Conservation (phyloP, 2,113 vertebrate species). For the Xiphias gladius region DNA sequence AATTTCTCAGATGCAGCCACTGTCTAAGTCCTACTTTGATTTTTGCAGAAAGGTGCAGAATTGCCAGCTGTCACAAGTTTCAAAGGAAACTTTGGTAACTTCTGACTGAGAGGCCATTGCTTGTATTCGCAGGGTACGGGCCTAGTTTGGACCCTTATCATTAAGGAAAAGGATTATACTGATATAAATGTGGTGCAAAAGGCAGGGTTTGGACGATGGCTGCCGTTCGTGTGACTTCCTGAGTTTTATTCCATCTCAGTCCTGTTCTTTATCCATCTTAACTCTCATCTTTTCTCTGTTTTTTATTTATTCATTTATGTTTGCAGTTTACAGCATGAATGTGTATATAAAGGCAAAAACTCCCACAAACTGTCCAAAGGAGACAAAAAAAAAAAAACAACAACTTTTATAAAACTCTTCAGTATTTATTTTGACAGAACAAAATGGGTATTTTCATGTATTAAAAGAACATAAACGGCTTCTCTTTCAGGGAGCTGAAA, state of each 20-base stretch:
- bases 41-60: background rate
- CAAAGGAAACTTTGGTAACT: background rate
- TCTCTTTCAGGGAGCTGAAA: constrained; percentile 79
- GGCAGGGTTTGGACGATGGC: constrained; percentile 16
- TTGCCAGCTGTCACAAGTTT: background rate
- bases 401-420: constrained; percentile 79
- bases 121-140: background rate
- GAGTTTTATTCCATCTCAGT: background rate
- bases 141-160: background rate
- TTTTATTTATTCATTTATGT: constrained; percentile 59
- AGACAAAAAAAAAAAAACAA: constrained; percentile 27
- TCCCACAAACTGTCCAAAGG: constrained; percentile 58
- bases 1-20: constrained; percentile 11
- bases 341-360: constrained; percentile 70
- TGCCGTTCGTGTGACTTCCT: background rate
- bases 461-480: constrained; percentile 64
- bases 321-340: constrained; percentile 72
- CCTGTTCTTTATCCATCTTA: constrained; percentile 25
- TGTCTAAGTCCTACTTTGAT: background rate
- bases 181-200: background rate
- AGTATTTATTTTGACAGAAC: constrained; percentile 84
- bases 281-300: background rate
- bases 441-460: constrained; percentile 83
- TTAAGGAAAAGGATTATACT: background rate
- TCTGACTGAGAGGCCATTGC: background rate